Base-by-base conservation (phyloP, 2,113 vertebrate species). In the Thamnaconus septentrionalis region DNA sequence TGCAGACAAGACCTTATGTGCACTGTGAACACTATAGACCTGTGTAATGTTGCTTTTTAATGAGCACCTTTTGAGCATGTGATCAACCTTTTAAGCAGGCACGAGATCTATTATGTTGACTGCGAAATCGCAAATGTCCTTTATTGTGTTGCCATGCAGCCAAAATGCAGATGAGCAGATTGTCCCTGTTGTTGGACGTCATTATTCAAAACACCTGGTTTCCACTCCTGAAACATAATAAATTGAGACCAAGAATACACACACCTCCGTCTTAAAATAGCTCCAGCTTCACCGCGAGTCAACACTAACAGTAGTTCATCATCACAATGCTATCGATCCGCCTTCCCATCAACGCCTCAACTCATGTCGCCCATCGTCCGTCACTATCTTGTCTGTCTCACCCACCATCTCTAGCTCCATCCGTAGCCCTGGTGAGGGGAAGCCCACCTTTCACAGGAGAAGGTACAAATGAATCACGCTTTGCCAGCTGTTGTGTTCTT, bases 361-460 rank as follows among this genome's bases (percentile, higher is more conserved):
- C 53, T 74, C 78, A 67, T 76, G 59, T 82, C 66, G 70, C 68
- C 75, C 70, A 66, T 61, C 59, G 78, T 71, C 78, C 92, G 93
- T 89, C 81, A 81, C 78, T 31, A 1, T 31, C 18, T 92, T 93
- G 82, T 90, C 87, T 88, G 42, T 75, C 44, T 77, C 49, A 56
- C 72, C 62, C 65, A 69, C 78, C 79, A 94, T 90, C 91, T 94
- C 91, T 93, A 98, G 95, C 92, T 94, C 93, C 91, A 75, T 92
- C 84, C 91, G 87, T 87, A 84, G 91, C 91, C 90, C 91, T 88
- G 93, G 93, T 85, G 93, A 95, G 87, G 87, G 87, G 90, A 97
- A 94, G 90, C 91, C 91, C 82, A 92, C 93, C 88, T 92, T 94
- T 92, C 95, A 97, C 93, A 94, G 95, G 88, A 95, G 96, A 97